Percentiles rank a stretch among this genome's conserved stretches.
These are phyloP conservation scores for Dysidea cf. avara DNA, from an alignment of 37 sponge, comb jelly and placozoan genomes.

Conservation along the genomic window DNA sequence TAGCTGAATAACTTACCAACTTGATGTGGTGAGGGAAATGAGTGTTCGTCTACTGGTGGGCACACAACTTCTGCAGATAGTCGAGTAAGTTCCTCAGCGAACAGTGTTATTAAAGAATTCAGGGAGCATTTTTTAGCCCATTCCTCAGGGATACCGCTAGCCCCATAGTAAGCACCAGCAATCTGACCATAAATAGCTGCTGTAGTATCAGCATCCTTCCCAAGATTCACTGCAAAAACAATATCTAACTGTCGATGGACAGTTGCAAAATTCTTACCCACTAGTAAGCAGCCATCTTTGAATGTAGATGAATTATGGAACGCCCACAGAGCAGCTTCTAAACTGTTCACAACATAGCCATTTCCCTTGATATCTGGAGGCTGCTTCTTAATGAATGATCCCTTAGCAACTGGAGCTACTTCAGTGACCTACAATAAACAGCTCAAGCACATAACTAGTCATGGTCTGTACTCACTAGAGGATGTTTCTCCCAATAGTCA, in stretches of 20 bases:
- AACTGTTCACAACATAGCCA: slow-evolving; percentile 69
- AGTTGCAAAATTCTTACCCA: slow-evolving; percentile 28
- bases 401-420: slow-evolving; percentile 58
- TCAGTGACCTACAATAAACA: slow-evolving; percentile 39
- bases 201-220: slow-evolving; percentile 85
- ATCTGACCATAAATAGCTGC: slow-evolving; percentile 89
- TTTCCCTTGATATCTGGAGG: slow-evolving; percentile 79
- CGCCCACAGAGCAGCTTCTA: slow-evolving; percentile 91
- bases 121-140: slow-evolving; percentile 69
- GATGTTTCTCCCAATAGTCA: slow-evolving; percentile 59
- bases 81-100: slow-evolving; percentile 59
- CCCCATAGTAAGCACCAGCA: slow-evolving; percentile 89
- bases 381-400: slow-evolving; percentile 63
- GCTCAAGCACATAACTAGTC: neutral
- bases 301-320: slow-evolving; percentile 72
- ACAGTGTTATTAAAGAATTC: slow-evolving; percentile 50
- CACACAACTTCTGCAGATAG: slow-evolving; percentile 22
- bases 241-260: neutral
- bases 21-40: slow-evolving; percentile 4
- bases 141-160: slow-evolving; percentile 61
- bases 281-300: slow-evolving; percentile 83
- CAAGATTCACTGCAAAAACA: slow-evolving; percentile 64
- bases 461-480: slow-evolving; percentile 44
- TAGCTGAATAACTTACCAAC: neutral
- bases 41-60: neutral